Conservation (phyloP, 2,797 vertebrate genomes). For the Rhinatrema bivittatum region DNA sequence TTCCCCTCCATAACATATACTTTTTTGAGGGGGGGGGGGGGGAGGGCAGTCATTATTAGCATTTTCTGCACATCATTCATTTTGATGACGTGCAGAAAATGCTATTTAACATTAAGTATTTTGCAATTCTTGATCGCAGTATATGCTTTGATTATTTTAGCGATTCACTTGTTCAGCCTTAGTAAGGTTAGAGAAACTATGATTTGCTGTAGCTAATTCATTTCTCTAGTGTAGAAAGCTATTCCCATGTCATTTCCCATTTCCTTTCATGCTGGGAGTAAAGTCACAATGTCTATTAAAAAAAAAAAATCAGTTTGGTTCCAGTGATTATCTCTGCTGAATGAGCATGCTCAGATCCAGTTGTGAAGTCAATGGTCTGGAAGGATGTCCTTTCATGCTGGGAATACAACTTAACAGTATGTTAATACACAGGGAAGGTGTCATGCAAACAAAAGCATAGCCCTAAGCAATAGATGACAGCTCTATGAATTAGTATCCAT, state of each 20-base stretch:
- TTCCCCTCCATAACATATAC: too few species aligned
- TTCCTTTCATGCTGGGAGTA: conserved; percentile 51
- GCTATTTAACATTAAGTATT: too few species aligned
- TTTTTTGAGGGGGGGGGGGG: too few species aligned
- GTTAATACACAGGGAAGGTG: conserved; percentile 64
- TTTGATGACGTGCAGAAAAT: too few species aligned
- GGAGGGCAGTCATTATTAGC: too few species aligned
- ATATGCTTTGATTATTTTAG: too few species aligned
- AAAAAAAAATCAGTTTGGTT: conserved; percentile 51
- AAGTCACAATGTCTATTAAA: conserved; percentile 52
- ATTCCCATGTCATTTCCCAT: conserved; percentile 57
- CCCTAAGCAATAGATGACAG: conserved; percentile 13
- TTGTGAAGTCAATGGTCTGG: conserved; percentile 35
- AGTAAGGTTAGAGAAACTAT: too few species aligned
- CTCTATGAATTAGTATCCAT: conserved; percentile 17
- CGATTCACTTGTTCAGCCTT: too few species aligned
- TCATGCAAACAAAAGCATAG: conserved; percentile 47
- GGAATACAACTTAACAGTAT: conserved; percentile 39
- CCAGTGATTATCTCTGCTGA: conserved; percentile 49
- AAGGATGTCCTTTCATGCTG: conserved; percentile 39
- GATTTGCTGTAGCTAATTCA: conserved; percentile 65
- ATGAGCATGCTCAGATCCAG: conserved; percentile 34
- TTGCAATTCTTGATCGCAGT: too few species aligned
- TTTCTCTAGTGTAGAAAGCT: conserved; percentile 49
- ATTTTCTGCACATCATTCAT: too few species aligned